A percentile compares a stretch with the other conserved stretches of the same genome.
Evolutionary conservation across 2,113 vertebrate species (phyloP).

Genomic region (Hippocampus abdominalis): DNA sequence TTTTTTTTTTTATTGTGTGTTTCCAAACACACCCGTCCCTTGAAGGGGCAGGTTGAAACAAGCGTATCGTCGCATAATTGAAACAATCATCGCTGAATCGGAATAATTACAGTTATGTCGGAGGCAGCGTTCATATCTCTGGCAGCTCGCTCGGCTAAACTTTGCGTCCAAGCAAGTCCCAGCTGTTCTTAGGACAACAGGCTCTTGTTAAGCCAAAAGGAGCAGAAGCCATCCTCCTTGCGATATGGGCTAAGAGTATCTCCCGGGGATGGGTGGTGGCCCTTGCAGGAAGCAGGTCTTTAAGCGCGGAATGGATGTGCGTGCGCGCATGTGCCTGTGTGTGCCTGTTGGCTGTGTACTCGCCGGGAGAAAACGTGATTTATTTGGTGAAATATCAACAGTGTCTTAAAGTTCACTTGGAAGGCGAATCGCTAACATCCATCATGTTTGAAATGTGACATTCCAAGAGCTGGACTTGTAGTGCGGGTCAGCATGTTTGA

Average conservation of each 20-base stretch:
- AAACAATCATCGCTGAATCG: conserved; percentile 26
- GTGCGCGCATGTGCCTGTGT: conserved; percentile 26
- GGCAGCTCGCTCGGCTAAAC: conserved; percentile 47
- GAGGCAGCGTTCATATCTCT: conserved; percentile 49
- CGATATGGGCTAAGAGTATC: conserved; percentile 22
- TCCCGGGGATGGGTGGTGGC: conserved; percentile 57
- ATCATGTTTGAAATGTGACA: conserved; percentile 15
- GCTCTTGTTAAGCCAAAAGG: conserved; percentile 55
- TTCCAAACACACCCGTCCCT: conserved; percentile 60
- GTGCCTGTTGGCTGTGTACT: conserved; percentile 2
- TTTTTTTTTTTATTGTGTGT: not conserved
- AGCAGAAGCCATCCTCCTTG: conserved; percentile 56
- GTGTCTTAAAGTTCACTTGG: conserved; percentile 6
- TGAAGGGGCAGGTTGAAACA: conserved; percentile 62
- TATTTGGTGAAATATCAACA: conserved; percentile 34
- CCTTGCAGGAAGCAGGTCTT: conserved; percentile 39
- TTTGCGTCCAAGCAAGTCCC: conserved; percentile 54
- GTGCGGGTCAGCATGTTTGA: conserved; percentile 3
- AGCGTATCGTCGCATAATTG: conserved; percentile 37
- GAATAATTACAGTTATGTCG: conserved; percentile 39
- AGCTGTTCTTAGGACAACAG: conserved; percentile 70
- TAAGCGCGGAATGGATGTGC: conserved; percentile 26
- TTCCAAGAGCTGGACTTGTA: conserved; percentile 12
- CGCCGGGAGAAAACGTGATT: conserved; percentile 19
- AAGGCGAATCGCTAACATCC: conserved; percentile 5